These are phyloP conservation scores for Bombus vancouverensis DNA, from an alignment of 1,140 invertebrate species.

Conservation along the genomic window DNA sequence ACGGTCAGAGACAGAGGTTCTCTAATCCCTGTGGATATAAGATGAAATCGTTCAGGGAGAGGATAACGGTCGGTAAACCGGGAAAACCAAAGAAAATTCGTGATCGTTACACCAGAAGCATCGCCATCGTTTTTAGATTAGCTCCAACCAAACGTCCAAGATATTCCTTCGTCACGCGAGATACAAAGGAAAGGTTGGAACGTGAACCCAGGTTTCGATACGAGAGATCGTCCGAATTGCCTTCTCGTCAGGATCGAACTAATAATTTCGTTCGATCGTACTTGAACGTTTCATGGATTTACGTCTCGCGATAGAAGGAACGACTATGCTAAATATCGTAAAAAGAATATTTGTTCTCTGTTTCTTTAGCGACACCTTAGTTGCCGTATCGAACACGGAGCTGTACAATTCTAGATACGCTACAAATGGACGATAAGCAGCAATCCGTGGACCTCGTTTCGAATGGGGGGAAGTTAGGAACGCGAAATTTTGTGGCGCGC, in stretches of 20 bases:
- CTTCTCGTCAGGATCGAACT: not conserved
- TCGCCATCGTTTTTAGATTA: slow-evolving; percentile 62
- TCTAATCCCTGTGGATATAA: slow-evolving; percentile 68
- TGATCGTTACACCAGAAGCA: slow-evolving; percentile 46
- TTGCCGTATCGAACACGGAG: not conserved
- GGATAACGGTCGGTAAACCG: slow-evolving; percentile 47
- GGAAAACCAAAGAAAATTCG: slow-evolving; percentile 57
- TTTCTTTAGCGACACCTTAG: too few relatives aligned
- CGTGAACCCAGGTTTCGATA: slow-evolving; percentile 25
- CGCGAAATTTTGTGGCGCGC: slow-evolving; percentile 47
- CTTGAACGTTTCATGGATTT: not conserved
- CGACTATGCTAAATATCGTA: not conserved
- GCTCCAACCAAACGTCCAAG: slow-evolving; percentile 45
- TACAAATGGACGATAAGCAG: slow-evolving; percentile 43
- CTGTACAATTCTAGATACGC: slow-evolving; percentile 29
- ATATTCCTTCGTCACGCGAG: slow-evolving; percentile 31
- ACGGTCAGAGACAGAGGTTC: slow-evolving; percentile 68
- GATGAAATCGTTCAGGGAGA: slow-evolving; percentile 58
- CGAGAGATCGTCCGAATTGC: not conserved
- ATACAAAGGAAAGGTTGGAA: slow-evolving; percentile 14
- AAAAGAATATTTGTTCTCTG: not conserved
- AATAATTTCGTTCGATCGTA: not conserved
- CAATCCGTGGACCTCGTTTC: slow-evolving; percentile 12
- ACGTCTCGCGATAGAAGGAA: too few relatives aligned
- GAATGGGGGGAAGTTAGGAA: not conserved